These are phyloP conservation scores for Flabesymbios commensalis DNA, from an alignment of 2,888 invertebrate genomes.

Conservation along the genomic window DNA sequence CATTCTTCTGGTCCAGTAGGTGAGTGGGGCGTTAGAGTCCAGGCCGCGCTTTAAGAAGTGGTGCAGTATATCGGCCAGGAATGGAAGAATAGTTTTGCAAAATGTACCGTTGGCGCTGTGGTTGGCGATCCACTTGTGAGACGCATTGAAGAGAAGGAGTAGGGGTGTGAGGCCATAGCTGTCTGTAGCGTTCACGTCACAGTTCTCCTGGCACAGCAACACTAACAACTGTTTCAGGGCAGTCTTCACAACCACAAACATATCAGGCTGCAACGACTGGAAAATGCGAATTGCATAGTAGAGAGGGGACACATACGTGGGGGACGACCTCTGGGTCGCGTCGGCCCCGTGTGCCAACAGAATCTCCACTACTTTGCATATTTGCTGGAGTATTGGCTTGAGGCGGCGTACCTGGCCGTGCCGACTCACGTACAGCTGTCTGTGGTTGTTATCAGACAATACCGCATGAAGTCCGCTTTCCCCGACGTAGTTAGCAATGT, in stretches of 20 bases:
- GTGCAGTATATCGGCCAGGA: constrained; percentile 28
- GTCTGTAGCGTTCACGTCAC: constrained; percentile 31
- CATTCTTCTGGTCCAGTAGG: constrained; percentile 35
- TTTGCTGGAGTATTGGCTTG: constrained; percentile 35
- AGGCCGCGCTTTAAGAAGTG: constrained; percentile 32
- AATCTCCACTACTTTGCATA: constrained; percentile 34
- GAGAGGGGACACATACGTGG: constrained; percentile 32
- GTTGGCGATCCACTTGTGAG: constrained; percentile 29
- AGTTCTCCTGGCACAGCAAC: constrained; percentile 32
- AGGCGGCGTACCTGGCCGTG: constrained; percentile 35
- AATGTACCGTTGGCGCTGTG: constrained; percentile 26
- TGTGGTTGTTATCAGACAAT: constrained; percentile 27
- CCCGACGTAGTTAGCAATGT: constrained; percentile 64
- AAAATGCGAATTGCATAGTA: constrained; percentile 39
- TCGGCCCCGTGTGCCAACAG: constrained; percentile 35
- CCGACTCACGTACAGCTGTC: constrained; percentile 33
- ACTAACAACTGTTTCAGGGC: constrained; percentile 33
- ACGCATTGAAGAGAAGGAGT: constrained; percentile 28
- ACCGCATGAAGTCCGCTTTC: constrained; percentile 72
- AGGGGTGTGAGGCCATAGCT: constrained; percentile 33
- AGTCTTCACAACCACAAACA: constrained; percentile 37
- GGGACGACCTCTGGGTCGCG: constrained; percentile 22
- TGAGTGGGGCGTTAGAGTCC: constrained; percentile 27
- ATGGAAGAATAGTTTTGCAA: constrained; percentile 33
- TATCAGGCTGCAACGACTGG: constrained; percentile 37